Base-by-base conservation (phyloP, 2,888 invertebrate genomes). In the Xestobium rufovillosum region DNA sequence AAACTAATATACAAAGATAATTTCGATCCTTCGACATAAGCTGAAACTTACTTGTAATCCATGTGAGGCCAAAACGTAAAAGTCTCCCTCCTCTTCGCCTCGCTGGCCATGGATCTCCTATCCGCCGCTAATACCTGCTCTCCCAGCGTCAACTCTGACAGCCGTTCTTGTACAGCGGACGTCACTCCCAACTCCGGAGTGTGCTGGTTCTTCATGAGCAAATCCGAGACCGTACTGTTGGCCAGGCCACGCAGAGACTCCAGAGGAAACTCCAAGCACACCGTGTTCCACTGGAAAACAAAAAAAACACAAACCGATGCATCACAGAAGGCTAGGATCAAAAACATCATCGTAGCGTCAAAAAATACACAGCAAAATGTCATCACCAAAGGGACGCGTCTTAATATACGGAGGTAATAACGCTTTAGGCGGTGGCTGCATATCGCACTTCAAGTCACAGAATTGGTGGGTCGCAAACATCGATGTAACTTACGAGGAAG, bases 31-130 rank as follows among this genome's bases (percentile, higher is more conserved):
- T n/a, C n/a, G n/a, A n/a, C n/a, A n/a, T n/a, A n/a, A n/a, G n/a
- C 4, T 25, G 11, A 10, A 25, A 67, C 71, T 69, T 60, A 89
- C 88, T 92, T 92, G 68, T 92, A 94, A 65, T 91, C 89, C 88
- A 90, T 91, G 59, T 94, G 94, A 2, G 94, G 94, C 95, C 94
- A 95, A 57, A 86, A 80, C 47, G 82, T 81, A 66, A 95, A 95
- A 0, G 95, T 92, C 59, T 90, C 83, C 50, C 87, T 76, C 28
- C 95, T 72, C 43, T 89, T 86, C 0, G 88, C 86, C 67, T 95
- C 95, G 46, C 89, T 90, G 62, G 88, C 90, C 94, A 95, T 94
- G 16, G 76, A 67, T 34, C 74, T 71, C 40, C 78, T 67, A 47
- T 75, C 73, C 16, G 67, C 61, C 34, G 67, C 66, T 45, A 64